A percentile compares a stretch with the other conserved stretches of the same genome.
These are phyloP conservation scores for Lacanobia wlatinum DNA, from an alignment of 2,888 invertebrate species.

Conservation along the genomic window DNA sequence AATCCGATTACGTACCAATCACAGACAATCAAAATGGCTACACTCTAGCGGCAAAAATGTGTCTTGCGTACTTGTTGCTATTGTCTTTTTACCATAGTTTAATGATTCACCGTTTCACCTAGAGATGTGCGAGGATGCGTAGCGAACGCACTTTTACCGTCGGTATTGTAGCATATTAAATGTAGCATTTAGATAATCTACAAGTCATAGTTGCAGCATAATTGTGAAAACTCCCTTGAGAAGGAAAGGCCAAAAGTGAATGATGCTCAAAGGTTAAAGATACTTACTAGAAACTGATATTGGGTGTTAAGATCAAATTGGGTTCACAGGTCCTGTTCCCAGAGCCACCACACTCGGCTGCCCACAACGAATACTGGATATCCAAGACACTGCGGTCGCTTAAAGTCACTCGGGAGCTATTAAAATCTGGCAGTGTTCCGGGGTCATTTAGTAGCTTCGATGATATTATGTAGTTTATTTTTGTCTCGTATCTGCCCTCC, in stretches of 20 bases:
- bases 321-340: conserved; percentile 64
- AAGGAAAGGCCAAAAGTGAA: not conserved
- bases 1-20: too few species aligned
- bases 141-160: too few species aligned
- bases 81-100: not conserved
- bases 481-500: conserved; percentile 68
- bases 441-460: conserved; percentile 66
- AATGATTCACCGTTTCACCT: too few species aligned
- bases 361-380: conserved; percentile 50
- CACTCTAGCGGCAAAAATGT: not conserved
- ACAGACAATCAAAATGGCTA: not conserved
- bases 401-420: conserved; percentile 63
- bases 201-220: not conserved
- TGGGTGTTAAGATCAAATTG: conserved; percentile 48
- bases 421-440: conserved; percentile 21
- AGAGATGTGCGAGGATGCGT: too few species aligned
- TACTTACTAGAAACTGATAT: conserved; percentile 62
- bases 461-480: conserved; percentile 67
- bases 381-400: conserved; percentile 69
- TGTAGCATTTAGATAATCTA: too few species aligned
- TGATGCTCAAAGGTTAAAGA: not conserved
- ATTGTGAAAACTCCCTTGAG: not conserved
- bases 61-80: not conserved
- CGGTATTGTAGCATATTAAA: too few species aligned
- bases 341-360: conserved; percentile 65